Base-by-base conservation (phyloP, 1,140 invertebrate species). In the Potamilus streckersoni region DNA sequence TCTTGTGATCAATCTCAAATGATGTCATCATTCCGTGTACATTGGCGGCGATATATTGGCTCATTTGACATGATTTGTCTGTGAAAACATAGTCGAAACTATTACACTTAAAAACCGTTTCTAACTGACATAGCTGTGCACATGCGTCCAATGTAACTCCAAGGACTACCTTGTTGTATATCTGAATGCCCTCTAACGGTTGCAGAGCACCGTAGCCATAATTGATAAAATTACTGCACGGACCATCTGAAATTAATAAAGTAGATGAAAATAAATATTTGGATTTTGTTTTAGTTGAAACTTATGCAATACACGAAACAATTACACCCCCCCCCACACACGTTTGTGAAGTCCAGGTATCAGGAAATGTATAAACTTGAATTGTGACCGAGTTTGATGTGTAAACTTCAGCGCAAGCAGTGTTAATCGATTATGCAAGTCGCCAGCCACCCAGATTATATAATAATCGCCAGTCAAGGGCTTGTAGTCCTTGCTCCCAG, bases 71-170 rank as follows among this genome's bases (percentile, higher is more conserved):
- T 0, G 84, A 81, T 38, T 82, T 78, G 49, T 86, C 85, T 13
- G 65, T 78, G 61, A 84, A 88, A 1, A 82, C 70, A 71, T 84
- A 89, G 67, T 89, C 88, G 74, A 89, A 88, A 78, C 86, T 88
- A 27, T 74, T 67, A 67, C 88, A 89, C 19, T 79, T 64, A 67
- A 89, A 89, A 27, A 79, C 76, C 13, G 75, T 84, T 76, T 89
- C 85, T 31, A 82, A 80, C 31, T 85, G 71, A 82, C 88, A 88
- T 19, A 85, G 64, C 68, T 88, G 84, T 60, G 88, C 88, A 66
- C 88, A 89, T 65, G 85, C 84, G 73, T 83, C 84, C 2, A 88
- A 78, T 57, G 82, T 82, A 17, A 88, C 79, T 4, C 86, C 87
- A 23, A 83, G 78, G 63, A 86, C 81, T 17, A 83, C 82, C 67